Conservation (phyloP, 2,888 invertebrate genomes). For the Cantharis flavilabris region DNA sequence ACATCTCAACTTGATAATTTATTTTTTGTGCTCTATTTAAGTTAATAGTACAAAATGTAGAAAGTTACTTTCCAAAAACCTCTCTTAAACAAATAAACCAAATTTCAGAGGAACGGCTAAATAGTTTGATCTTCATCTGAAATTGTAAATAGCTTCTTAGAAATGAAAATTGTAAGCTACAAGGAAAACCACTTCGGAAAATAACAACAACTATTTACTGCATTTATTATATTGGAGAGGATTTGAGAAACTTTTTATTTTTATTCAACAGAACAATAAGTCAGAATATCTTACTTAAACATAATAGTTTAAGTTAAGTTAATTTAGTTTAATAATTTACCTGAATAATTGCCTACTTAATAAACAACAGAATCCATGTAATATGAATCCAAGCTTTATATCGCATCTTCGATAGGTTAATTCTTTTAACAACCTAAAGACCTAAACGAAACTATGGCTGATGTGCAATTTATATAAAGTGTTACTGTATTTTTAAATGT, state of each 20-base stretch:
- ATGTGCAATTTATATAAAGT: too few species aligned
- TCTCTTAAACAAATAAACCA: not conserved
- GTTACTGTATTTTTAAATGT: too few species aligned
- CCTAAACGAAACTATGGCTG: too few species aligned
- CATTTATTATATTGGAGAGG: not conserved
- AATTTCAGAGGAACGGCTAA: not conserved
- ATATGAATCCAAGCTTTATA: too few species aligned
- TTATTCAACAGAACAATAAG: not conserved
- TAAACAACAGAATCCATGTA: too few species aligned
- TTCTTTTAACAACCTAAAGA: too few species aligned
- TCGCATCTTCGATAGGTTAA: too few species aligned
- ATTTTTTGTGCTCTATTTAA: too few species aligned
- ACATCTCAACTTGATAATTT: not conserved
- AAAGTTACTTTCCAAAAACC: not conserved
- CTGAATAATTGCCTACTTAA: too few species aligned
- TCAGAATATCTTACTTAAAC: not conserved
- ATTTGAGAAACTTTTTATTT: not conserved
- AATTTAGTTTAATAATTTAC: too few species aligned
- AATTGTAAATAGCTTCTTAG: not conserved
- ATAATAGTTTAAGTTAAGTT: too few species aligned
- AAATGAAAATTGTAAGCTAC: not conserved
- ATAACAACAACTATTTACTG: not conserved
- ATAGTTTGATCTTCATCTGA: not conserved
- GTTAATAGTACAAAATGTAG: not conserved
- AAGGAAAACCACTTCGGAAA: not conserved